These are phyloP conservation scores for Oostethus manadensis DNA, from an alignment of 2,113 vertebrate genomes.

Conservation along the genomic window DNA sequence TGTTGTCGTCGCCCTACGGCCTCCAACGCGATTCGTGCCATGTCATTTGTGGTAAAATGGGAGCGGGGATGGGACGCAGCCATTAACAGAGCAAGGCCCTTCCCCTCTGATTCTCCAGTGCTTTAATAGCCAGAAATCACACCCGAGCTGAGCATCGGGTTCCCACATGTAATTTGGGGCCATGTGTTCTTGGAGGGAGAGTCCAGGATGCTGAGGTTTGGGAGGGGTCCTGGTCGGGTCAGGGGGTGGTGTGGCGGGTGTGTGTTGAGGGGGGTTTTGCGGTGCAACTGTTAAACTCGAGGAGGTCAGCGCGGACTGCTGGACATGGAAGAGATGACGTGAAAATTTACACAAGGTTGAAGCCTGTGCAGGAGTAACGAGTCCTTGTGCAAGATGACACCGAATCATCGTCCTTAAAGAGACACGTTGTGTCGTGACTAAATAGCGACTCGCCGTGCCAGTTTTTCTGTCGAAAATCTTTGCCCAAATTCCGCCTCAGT, in stretches of 20 bases:
- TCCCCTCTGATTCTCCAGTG: conserved; percentile 54
- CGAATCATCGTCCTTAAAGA: neutral
- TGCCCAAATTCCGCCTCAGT: neutral
- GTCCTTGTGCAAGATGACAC: neutral
- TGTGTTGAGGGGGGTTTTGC: conserved; percentile 44
- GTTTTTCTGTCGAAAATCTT: too few species aligned
- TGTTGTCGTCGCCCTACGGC: conserved; percentile 51
- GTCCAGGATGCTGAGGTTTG: conserved; percentile 55
- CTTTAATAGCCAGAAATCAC: conserved; percentile 43
- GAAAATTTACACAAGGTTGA: neutral
- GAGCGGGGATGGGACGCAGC: conserved; percentile 63
- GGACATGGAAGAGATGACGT: conserved; percentile 20
- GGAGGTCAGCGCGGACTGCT: conserved; percentile 36
- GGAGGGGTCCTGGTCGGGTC: conserved; percentile 48
- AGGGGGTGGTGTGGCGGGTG: neutral
- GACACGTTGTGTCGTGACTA: neutral
- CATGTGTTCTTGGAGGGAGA: conserved; percentile 25
- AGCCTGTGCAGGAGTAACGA: neutral
- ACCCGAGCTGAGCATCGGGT: conserved; percentile 11
- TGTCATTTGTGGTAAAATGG: conserved; percentile 66
- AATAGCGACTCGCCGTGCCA: neutral
- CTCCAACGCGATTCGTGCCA: conserved; percentile 55
- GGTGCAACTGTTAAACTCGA: conserved; percentile 40
- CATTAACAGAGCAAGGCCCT: conserved; percentile 55
- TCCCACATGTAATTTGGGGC: conserved; percentile 46